phyloP scores from a whole-genome alignment of 2,888 invertebrate species.

The Tipula unca region DNA sequence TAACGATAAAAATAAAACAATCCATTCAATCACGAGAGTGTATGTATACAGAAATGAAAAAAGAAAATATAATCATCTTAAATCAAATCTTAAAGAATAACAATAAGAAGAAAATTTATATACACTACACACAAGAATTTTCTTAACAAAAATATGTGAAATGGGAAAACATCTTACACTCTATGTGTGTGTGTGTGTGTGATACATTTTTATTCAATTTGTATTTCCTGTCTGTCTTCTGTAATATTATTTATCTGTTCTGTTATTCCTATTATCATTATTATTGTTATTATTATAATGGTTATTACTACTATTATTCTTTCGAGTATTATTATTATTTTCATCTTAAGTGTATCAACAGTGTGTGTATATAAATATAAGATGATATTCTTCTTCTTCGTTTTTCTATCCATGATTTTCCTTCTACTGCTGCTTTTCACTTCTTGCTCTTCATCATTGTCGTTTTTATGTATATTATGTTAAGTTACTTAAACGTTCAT shows the following conservation, averaged over 20 bases:
- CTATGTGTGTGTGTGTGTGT: not conserved
- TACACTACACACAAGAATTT: not conserved
- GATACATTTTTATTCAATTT: slow-evolving; percentile 10
- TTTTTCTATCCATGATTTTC: not conserved
- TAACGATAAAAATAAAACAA: not conserved
- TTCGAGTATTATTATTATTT: slow-evolving; percentile 1
- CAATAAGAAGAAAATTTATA: not conserved
- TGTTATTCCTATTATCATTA: slow-evolving; percentile 18
- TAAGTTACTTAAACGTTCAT: not conserved
- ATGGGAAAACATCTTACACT: not conserved
- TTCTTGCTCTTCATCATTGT: not conserved
- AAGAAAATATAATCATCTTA: not conserved
- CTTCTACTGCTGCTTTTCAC: not conserved
- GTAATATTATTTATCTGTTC: slow-evolving; percentile 16
- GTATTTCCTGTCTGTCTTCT: slow-evolving; percentile 18
- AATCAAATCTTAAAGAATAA: not conserved
- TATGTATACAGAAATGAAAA: not conserved
- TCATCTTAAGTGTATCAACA: slow-evolving; percentile 14
- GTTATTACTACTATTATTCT: not conserved
- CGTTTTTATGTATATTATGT: not conserved
- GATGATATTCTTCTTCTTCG: not conserved
- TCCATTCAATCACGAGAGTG: not conserved
- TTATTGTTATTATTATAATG: slow-evolving; percentile 19
- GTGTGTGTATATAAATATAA: not conserved
- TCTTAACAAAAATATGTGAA: not conserved